Base-by-base conservation (phyloP, 2,888 invertebrate genomes). In the Caenorhabditis imperialis region DNA sequence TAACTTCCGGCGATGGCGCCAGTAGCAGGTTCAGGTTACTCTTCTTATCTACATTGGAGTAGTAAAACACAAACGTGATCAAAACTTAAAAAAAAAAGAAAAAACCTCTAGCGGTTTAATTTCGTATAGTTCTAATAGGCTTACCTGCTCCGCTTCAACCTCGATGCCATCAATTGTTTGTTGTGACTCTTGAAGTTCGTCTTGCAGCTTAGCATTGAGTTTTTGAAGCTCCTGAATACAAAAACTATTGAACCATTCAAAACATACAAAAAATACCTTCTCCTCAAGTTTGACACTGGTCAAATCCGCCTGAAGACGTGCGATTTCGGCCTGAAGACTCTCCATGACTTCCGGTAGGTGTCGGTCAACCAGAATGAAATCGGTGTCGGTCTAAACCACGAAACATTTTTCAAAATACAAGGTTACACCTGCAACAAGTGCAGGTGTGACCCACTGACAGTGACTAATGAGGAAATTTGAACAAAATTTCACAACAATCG, bases 71-170 rank as follows among this genome's bases (percentile, higher is more conserved):
- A n/a, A n/a, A n/a, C n/a, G n/a, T n/a, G n/a, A n/a, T n/a, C 38
- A 55, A 27, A n/a, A 55, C 35, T 14, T 2, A 51, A 20, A 51
- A 30, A 51, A 12, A 4, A 20, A 51, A 16, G 20, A 35, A 51
- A 53, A 53, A 20, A 33, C 20, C 14, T 20, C 10, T 48, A 2
- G 18, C 18, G 30, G 16, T 10, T 35, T 16, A 35, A 35, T 7
- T 30, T 30, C 12, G 48, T 22, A 3, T 44, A 22, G 23, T 44
- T 23, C 22, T 20, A 22, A 12, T 44, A 5, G 44, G 10, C 30
- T 35, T 51, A 80, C 80, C 75, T 80, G 80, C 30, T 80, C 80
- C 10, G 77, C 77, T 67, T 80, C 80, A 14, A 80, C 63, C 38
- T 80, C 80, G 14, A 78, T 78, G 10, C 78, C 76, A 42, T 76